Base-by-base conservation (phyloP, 2,113 vertebrate genomes). In the Pygoscelis antarcticus region DNA sequence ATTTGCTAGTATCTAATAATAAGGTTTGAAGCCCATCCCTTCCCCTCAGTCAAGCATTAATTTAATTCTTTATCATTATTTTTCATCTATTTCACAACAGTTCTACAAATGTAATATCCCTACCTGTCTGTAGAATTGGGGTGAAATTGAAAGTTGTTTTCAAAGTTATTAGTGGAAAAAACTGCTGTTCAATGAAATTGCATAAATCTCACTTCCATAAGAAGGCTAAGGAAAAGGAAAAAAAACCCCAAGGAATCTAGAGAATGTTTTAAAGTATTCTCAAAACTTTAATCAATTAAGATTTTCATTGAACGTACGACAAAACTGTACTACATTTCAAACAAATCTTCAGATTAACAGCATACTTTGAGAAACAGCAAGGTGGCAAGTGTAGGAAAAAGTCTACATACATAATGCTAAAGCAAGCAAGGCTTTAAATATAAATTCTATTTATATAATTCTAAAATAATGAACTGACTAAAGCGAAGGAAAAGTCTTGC, bases 161-260 rank as follows among this genome's bases (percentile, higher is more conserved):
- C 93, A 96, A 96, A 96, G 66, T 93, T 91, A 93, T 83, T 91
- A 96, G 84, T 90, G 44, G 92, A 83, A 94, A 95, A 95, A 96
- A 93, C 78, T 94, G 91, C 78, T 90, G 87, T 91, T 96, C 87
- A 96, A 74, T 96, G 87, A 95, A 96, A 95, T 80, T 91, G 93
- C 74, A 90, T 94, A 95, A 96, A 96, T 85, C 84, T 96, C 93
- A 97, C 87, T 96, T 91, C 93, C 92, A 86, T 91, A 93, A 83
- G 89, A 94, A 79, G 25, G 95, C 84, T 91, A 96, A 91, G 84
- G 70, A 88, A 94, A 96, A 96, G 62, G 86, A 76, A 92, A 94
- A 87, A 91, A 95, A 92, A 71, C 2, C 84, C 96, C 96, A 96
- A 96, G 92, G 95, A 95, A 96, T 96, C 95, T 94, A 95, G 34